Base-by-base conservation (phyloP, 2,888 invertebrate species). In the Hypsopygia costalis region DNA sequence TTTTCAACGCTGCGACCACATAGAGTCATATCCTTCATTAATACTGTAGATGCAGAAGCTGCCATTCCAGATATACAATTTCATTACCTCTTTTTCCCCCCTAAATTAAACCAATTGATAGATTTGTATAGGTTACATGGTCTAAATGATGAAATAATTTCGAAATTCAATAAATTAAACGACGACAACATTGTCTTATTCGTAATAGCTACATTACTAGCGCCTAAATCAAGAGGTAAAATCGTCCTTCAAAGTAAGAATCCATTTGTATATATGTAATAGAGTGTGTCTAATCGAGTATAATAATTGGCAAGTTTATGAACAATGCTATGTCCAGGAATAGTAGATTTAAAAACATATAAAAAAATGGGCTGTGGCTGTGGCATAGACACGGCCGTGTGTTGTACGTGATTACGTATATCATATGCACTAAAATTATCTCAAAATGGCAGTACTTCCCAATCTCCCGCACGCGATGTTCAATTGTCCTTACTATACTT, bases 151-250 rank as follows among this genome's bases (percentile, higher is more conserved):
- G 70, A 81, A 38, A 49, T 69, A 32, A 46, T 52, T 25, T 47
- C 49, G 29, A 61, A 69, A 46, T 73, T 70, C 32, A 36, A 54
- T 8, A 41, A 68, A 30, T 33, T 78, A 3, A 81, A 74, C 46
- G 51, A 71, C 29, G 52, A 75, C 8, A 55, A 74, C 25, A 54
- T 60, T 29, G 41, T 73, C 0, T 46, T 92, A 52, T 77, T 90
- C 16, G 69, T 91, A 1, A 80, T 90, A 1, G 91, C 91, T 0
- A 75, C 93, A 6, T 37, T 95, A 36, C 69, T 95, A 65, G 79
- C 93, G 40, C 95, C 95, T 0, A 90, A 87, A 47, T 94, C 94
- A 41, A 85, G 86, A 41, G 95, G 95, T 0, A 83, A 78, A 47
- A 73, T 96, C n/a, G 55, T 90, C 41, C 75, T 98, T 3, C 90